Conservation (phyloP, 2,113 vertebrate genomes). For the Bufo gargarizans region DNA sequence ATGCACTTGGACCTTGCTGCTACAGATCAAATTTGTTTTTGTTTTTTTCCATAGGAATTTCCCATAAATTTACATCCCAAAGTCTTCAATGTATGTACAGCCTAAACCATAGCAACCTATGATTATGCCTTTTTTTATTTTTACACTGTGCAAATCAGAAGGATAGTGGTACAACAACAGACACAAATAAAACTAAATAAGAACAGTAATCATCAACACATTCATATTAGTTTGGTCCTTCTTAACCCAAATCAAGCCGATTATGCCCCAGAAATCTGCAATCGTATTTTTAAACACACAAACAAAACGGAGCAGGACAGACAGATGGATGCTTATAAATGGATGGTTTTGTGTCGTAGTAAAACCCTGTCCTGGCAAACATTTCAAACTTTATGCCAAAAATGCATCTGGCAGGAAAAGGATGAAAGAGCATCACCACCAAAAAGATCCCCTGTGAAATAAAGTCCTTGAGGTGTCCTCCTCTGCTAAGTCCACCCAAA, state of each 20-base stretch:
- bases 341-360: neutral
- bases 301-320: slow-evolving; percentile 48
- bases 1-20: slow-evolving; percentile 89
- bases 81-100: slow-evolving; percentile 93
- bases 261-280: slow-evolving; percentile 66
- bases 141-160: slow-evolving; percentile 95
- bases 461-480: neutral
- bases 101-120: slow-evolving; percentile 97
- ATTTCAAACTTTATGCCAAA: neutral
- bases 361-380: neutral
- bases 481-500: neutral
- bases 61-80: slow-evolving; percentile 92
- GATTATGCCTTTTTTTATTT: slow-evolving; percentile 85
- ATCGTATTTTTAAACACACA: slow-evolving; percentile 61
- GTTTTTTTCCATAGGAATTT: slow-evolving; percentile 94
- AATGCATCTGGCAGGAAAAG: neutral
- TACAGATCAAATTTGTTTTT: slow-evolving; percentile 85
- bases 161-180: slow-evolving; percentile 54
- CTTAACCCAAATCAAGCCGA: slow-evolving; percentile 76
- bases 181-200: slow-evolving; percentile 62
- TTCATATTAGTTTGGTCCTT: slow-evolving; percentile 92
- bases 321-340: neutral
- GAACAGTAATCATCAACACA: slow-evolving; percentile 74
- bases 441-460: neutral
- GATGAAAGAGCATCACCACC: neutral